Evolutionary conservation across 2,113 vertebrate species (phyloP).

Genomic region (Prietella phreatophila): DNA sequence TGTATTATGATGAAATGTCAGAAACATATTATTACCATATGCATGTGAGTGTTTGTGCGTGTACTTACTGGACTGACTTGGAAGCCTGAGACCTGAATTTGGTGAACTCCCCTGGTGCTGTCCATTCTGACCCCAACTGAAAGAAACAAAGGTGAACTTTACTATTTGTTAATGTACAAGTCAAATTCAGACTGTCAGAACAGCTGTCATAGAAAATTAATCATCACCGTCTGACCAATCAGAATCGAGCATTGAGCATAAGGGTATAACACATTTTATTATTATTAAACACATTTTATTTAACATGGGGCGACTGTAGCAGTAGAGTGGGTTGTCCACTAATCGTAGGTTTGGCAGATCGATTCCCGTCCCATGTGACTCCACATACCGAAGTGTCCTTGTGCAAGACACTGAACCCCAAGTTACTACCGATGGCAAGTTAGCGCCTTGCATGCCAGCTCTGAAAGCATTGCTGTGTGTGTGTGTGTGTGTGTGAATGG

Average conservation of each 20-base stretch:
- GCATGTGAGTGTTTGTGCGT: constrained; percentile 12
- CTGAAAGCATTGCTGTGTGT: too few species aligned
- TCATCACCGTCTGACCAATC: background rate
- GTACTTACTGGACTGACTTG: constrained; percentile 88
- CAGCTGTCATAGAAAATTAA: background rate
- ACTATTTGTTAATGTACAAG: background rate
- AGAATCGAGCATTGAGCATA: background rate
- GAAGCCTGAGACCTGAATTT: constrained; percentile 97
- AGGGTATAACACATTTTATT: background rate
- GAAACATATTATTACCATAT: background rate
- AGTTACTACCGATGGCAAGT: too few species aligned
- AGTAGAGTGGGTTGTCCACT: too few species aligned
- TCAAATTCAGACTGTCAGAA: background rate
- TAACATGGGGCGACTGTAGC: too few species aligned
- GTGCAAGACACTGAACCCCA: too few species aligned
- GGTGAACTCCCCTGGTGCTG: constrained; percentile 93
- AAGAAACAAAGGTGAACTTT: constrained; percentile 51
- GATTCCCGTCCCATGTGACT: too few species aligned
- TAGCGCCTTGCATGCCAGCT: too few species aligned
- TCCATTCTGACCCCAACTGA: constrained; percentile 95
- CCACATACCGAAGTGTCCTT: too few species aligned
- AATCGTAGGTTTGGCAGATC: too few species aligned
- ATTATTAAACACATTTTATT: too few species aligned
- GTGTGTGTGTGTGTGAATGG: too few species aligned
- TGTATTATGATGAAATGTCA: background rate